Base-by-base conservation (phyloP, 2,888 invertebrate genomes). In the Luffia ferchaultella region DNA sequence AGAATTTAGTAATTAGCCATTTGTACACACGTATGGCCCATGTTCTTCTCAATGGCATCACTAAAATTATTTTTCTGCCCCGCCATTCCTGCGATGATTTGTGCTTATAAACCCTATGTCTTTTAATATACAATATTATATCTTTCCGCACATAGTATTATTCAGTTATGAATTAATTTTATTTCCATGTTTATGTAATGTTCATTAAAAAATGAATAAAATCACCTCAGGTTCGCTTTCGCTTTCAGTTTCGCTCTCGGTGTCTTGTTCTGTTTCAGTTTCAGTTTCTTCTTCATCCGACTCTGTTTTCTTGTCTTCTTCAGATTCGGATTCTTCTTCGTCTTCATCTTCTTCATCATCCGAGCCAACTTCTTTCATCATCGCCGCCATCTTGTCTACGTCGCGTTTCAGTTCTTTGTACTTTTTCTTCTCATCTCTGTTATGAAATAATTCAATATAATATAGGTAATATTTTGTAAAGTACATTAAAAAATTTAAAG, bases 371-470 rank as follows among this genome's bases (percentile, higher is more conserved):
- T 93, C 92, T 60, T 91, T 93, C 91, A 95, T 91, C 64, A 94
- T 86, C 16, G 91, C 90, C 0, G 94, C 94, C 94, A 95, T 95
- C 76, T 95, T 95, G 64, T 94, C 93, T 9, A 94, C 94, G 77
- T 95, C 95, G 58, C 93, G 93, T 68, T 95, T 93, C 43, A 95
- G 73, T 58, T 89, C 88, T 65, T 91, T 93, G 73, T 90, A 93
- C 73, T 93, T 93, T 63, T 90, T 90, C 64, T 92, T 93, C 62
- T 93, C 95, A 42, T 91, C 91, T 61, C 89, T 89, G 62, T 51
- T 62, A 61, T 45, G 2, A 16, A 16, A 18, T 2, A 45, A 18
- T 15, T 45, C 7, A 17, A 16, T 3, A 45, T 17, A 19, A n/a
- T 40, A 45, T 5, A 18, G 18, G 18, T 15, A 18, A 45, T 15